Percentiles rank a stretch among this genome's conserved stretches.
phyloP scores from a whole-genome alignment of 2,888 invertebrate species.

The Acanthosoma haemorrhoidale region DNA sequence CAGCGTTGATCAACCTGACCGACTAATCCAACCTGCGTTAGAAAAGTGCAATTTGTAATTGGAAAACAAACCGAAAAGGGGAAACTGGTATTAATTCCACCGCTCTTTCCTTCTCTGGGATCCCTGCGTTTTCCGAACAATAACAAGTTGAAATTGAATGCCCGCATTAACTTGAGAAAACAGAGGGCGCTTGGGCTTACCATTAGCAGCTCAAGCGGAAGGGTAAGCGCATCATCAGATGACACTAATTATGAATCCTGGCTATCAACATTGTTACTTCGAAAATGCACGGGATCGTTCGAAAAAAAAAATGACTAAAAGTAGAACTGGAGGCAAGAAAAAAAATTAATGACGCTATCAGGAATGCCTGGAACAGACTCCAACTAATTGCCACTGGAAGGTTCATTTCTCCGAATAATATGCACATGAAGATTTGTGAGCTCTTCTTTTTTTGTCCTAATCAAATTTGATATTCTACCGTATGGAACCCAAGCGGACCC shows the following conservation, averaged over 20 bases:
- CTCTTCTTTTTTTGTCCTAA: neutral
- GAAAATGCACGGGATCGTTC: neutral
- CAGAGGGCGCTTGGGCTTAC: neutral
- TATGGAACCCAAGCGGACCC: no score
- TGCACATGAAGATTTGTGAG: neutral
- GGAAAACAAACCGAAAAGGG: neutral
- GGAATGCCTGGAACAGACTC: neutral
- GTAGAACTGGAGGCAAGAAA: neutral
- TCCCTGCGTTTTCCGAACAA: neutral
- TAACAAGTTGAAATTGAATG: slow-evolving; percentile 12
- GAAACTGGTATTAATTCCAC: neutral
- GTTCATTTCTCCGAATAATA: neutral
- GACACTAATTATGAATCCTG: neutral
- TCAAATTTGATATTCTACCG: no score
- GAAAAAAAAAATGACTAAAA: neutral
- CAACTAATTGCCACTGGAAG: neutral
- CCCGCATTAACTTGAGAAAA: slow-evolving; percentile 5
- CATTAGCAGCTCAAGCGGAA: neutral
- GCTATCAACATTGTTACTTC: neutral
- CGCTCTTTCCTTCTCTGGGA: neutral
- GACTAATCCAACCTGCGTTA: neutral
- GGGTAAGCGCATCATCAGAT: neutral
- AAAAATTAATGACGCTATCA: slow-evolving; percentile 3
- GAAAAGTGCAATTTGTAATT: neutral
- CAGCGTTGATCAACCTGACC: no score